Conservation (phyloP, 2,797 vertebrate species). For the Delichon dasypus region DNA sequence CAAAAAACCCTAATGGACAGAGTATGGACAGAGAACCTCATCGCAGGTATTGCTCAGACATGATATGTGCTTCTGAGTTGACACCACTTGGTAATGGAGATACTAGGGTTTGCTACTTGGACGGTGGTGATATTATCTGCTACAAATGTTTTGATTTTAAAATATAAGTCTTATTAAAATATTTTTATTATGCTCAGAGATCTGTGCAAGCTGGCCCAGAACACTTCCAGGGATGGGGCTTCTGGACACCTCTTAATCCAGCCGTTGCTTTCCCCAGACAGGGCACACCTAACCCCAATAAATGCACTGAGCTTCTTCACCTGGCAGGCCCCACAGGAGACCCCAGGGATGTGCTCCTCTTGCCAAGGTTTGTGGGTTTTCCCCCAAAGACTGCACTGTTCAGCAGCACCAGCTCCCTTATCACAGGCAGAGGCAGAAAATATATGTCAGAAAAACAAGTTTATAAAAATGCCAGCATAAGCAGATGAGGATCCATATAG, state of each 20-base stretch:
- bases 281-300: not conserved
- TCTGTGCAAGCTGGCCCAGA: not conserved
- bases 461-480: not conserved
- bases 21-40: not conserved
- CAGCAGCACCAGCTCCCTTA: not conserved
- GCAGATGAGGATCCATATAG: not conserved
- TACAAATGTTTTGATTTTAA: not conserved
- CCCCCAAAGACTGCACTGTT: not conserved
- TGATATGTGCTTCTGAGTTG: not conserved
- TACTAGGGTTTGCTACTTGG: not conserved
- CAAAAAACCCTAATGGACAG: not conserved
- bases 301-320: not conserved
- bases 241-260: not conserved
- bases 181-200: not conserved
- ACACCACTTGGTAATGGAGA: fast-evolving
- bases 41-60: not conserved
- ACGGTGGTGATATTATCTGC: not conserved
- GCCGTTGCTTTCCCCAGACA: not conserved
- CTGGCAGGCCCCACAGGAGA: not conserved
- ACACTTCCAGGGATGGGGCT: not conserved
- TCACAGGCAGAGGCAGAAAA: not conserved
- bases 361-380: not conserved
- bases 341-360: not conserved
- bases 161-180: not conserved
- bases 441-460: not conserved